These are phyloP conservation scores for Sebastiscus tertius DNA, from an alignment of 2,797 vertebrate genomes.

Conservation along the genomic window DNA sequence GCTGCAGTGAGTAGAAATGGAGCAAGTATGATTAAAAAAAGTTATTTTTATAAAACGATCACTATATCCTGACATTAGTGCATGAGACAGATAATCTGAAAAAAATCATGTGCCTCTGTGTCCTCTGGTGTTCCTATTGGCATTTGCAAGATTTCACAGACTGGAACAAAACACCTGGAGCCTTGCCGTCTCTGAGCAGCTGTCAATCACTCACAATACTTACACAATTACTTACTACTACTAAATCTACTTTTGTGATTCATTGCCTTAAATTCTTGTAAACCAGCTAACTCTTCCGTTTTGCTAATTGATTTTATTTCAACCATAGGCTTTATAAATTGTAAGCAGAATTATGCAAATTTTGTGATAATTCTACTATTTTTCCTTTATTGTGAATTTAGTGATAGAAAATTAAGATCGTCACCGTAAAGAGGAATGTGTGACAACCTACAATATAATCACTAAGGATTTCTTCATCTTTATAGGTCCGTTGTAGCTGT, in stretches of 20 bases:
- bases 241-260: neutral
- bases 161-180: no score
- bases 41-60: no score
- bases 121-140: no score
- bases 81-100: no score
- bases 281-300: neutral
- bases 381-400: neutral
- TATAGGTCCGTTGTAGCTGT: neutral
- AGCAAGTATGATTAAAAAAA: no score
- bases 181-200: no score
- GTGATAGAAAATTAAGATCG: neutral
- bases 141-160: no score
- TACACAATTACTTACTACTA: no score
- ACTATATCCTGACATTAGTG: no score
- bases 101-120: no score
- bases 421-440: neutral
- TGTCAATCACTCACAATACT: no score
- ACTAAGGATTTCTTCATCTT: neutral
- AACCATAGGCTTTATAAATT: neutral
- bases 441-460: neutral
- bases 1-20: no score
- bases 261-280: neutral
- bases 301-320: neutral
- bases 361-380: neutral
- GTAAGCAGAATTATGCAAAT: neutral